phyloP scores from a whole-genome alignment of 30 jellyfish, hydroid and myxozoan species.

The Chironex yamaguchii region DNA sequence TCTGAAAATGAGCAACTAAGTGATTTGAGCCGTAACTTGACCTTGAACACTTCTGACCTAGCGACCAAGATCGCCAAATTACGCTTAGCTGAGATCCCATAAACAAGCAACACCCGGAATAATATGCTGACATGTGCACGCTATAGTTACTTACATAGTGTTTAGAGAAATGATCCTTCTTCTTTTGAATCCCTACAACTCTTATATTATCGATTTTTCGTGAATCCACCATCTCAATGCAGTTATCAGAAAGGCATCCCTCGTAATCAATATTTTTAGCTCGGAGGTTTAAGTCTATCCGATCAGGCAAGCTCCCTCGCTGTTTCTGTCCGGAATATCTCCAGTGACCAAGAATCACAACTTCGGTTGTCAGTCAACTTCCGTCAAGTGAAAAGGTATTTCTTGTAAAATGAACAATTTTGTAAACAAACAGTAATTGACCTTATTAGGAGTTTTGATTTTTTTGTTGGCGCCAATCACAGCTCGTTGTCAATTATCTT shows the following conservation, averaged over 20 bases:
- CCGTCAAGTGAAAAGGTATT: no score
- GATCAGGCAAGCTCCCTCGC: not conserved
- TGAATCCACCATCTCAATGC: slow-evolving; percentile 66
- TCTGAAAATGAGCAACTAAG: no score
- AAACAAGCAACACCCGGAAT: no score
- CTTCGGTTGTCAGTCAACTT: not conserved
- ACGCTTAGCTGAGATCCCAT: no score
- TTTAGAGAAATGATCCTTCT: slow-evolving; percentile 66
- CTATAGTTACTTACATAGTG: slow-evolving; percentile 84
- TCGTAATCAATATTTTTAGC: not conserved
- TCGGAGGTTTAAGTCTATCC: no score
- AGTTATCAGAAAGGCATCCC: not conserved
- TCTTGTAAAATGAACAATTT: not conserved
- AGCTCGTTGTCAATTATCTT: no score
- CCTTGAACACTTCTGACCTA: no score
- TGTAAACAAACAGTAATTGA: not conserved
- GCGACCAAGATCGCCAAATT: no score
- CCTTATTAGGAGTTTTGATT: not conserved
- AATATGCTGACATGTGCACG: no score
- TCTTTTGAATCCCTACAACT: slow-evolving; percentile 85
- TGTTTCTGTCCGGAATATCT: not conserved
- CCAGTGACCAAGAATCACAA: not conserved
- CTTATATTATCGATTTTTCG: slow-evolving; percentile 62
- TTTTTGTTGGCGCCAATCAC: no score
- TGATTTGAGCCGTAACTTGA: no score